A percentile compares a stretch with the other conserved stretches of the same genome.
phyloP scores from a whole-genome alignment of 2,797 vertebrate species.

The Bovichtus variegatus region DNA sequence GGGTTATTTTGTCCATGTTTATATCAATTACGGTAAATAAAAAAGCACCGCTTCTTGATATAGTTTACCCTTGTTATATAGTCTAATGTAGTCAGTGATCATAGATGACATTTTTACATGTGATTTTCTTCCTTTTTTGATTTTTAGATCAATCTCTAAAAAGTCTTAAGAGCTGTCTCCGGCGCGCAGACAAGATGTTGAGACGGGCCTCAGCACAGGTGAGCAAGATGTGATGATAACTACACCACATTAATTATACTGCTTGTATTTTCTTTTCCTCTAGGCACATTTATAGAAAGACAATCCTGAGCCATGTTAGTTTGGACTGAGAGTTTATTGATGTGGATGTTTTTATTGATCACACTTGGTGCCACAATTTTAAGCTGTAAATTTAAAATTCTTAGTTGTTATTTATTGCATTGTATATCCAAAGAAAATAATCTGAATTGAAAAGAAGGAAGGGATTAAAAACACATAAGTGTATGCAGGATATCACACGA shows the following conservation, averaged over 20 bases:
- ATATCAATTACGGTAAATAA: neutral
- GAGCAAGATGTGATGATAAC: neutral
- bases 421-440: neutral
- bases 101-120: too few species aligned
- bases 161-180: neutral
- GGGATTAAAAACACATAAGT: neutral
- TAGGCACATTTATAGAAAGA: neutral
- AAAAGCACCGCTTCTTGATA: neutral
- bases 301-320: neutral
- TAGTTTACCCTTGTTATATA: neutral
- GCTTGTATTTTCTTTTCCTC: neutral
- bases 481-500: neutral
- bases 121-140: neutral
- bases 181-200: slow-evolving; percentile 72
- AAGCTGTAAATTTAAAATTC: neutral
- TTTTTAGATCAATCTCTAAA: neutral
- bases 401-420: neutral
- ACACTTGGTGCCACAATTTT: neutral
- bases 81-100: too few species aligned
- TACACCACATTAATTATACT: neutral
- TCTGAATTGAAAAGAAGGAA: neutral
- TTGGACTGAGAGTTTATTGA: neutral
- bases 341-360: neutral
- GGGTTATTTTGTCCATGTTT: neutral
- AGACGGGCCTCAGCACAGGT: slow-evolving; percentile 81